Evolutionary conservation across 1,140 invertebrate genomes (phyloP).

Genomic region (Drosophila jambulina): DNA sequence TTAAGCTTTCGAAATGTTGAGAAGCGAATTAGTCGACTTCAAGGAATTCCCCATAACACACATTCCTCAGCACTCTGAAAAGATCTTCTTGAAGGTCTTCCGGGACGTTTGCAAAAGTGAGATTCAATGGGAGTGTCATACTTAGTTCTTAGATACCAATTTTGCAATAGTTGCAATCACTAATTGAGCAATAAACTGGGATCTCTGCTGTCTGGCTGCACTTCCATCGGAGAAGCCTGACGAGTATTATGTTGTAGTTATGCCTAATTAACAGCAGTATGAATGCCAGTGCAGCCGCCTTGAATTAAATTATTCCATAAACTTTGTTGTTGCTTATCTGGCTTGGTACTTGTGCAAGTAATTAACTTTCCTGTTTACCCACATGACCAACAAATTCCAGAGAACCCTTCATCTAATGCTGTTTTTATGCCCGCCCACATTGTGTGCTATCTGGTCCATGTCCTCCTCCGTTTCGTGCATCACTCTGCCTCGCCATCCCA

Average conservation of each 20-base stretch:
- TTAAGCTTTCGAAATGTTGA: background rate
- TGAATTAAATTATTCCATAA: conserved; percentile 26
- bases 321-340: conserved; percentile 24
- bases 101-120: too few species aligned
- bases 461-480: background rate
- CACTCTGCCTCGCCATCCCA: conserved; percentile 22
- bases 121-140: too few species aligned
- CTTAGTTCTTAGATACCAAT: background rate
- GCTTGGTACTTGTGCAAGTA: conserved; percentile 21
- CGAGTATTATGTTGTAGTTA: background rate
- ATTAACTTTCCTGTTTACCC: conserved; percentile 55
- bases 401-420: conserved; percentile 31
- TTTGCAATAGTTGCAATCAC: background rate
- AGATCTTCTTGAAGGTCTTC: too few species aligned
- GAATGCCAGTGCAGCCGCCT: background rate
- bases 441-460: conserved; percentile 24
- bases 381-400: conserved; percentile 47
- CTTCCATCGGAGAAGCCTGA: background rate
- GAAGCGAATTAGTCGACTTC: background rate
- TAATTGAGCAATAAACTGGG: background rate
- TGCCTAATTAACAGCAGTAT: conserved; percentile 10
- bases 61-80: too few species aligned
- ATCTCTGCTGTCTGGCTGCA: background rate
- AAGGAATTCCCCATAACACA: background rate
- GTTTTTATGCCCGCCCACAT: conserved; percentile 22